Conservation (phyloP, 2,113 vertebrate genomes). For the Brachypodius melanocephalos region DNA sequence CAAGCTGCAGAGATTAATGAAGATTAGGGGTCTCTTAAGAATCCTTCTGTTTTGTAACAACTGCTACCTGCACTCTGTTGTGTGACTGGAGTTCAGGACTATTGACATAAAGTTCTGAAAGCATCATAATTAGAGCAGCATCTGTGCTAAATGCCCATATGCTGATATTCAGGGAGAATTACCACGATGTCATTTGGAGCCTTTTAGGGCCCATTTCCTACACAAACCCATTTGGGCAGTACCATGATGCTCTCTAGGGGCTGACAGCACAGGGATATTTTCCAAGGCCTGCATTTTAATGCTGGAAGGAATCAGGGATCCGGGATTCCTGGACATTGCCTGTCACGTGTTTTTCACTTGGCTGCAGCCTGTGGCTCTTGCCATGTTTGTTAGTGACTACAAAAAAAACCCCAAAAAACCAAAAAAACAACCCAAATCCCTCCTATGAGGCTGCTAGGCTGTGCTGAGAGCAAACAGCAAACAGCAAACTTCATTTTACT, state of each 20-base stretch:
- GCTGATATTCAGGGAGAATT: background rate
- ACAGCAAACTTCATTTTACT: background rate
- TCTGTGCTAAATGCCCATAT: background rate
- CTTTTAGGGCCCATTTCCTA: background rate
- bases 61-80: background rate
- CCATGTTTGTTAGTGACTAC: background rate
- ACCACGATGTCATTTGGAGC: background rate
- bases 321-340: background rate
- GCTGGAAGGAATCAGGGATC: background rate
- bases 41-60: background rate
- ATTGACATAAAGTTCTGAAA: background rate
- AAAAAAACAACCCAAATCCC: background rate
- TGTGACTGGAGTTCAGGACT: background rate
- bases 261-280: background rate
- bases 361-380: background rate
- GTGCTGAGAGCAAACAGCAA: background rate
- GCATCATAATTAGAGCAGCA: background rate
- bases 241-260: rapidly evolving
- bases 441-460: background rate
- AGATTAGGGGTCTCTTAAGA: background rate
- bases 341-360: background rate
- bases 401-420: background rate
- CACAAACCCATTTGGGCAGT: background rate
- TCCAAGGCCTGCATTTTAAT: background rate
- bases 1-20: background rate